Evolutionary conservation across 2,113 vertebrate genomes (phyloP).

Genomic region (Aramus guarauna): DNA sequence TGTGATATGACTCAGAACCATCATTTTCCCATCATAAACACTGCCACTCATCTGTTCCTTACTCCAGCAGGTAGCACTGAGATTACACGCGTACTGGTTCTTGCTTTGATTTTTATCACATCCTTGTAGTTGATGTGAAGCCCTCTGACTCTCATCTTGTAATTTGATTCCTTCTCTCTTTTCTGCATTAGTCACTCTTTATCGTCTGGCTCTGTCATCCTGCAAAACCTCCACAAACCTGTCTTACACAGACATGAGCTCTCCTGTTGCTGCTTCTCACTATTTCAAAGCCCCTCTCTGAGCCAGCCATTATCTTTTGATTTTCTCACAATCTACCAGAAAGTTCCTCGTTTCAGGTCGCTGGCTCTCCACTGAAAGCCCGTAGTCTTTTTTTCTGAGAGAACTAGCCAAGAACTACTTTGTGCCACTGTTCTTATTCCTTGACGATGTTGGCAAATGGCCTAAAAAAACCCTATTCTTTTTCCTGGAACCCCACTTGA

Average conservation of each 20-base stretch:
- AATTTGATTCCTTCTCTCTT: neutral
- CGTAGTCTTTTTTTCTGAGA: neutral
- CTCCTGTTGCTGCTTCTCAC: neutral
- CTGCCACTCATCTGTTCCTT: neutral
- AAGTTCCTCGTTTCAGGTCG: neutral
- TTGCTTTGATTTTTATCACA: neutral
- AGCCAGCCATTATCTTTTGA: neutral
- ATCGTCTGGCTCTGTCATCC: neutral
- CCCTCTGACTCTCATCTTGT: neutral
- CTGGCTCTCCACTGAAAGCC: neutral
- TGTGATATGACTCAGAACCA: neutral
- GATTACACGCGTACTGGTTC: accelerated
- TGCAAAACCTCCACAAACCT: neutral
- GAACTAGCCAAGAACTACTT: neutral
- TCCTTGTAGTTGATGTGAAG: neutral
- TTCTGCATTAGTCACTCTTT: neutral
- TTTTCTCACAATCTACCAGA: neutral
- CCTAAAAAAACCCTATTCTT: neutral
- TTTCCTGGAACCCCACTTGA: neutral
- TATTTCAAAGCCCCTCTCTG: neutral
- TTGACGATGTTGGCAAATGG: neutral
- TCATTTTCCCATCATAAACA: neutral
- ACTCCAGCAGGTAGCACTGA: neutral
- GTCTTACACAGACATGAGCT: neutral
- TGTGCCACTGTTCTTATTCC: neutral